Base-by-base conservation (phyloP, 2,888 invertebrate genomes). In the Rhopalosiphum nymphaeae region DNA sequence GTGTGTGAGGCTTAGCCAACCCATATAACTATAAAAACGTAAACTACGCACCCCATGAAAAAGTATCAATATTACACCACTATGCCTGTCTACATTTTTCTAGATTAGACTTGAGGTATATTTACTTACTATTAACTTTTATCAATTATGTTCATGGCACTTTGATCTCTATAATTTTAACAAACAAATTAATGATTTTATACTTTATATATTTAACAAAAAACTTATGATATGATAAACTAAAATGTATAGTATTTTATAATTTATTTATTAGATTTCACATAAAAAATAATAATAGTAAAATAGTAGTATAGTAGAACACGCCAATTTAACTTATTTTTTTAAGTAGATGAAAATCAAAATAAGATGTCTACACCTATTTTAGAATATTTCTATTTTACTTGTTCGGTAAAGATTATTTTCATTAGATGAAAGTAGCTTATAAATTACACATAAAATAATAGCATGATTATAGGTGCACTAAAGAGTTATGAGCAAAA, bases 311-410 rank as follows among this genome's bases (percentile, higher is more conserved):
- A 87, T 57, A 57, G 13, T 89, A 56, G 57, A 89, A 57, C 57
- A 89, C 89, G 7, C 42, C 42, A 42, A 87, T 53, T 3, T 44
- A 26, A 13, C 56, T 67, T 29, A 29, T 44, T 29, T 57, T n/a
- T 89, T 57, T 89, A 89, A 89, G 57, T 57, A 89, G 42, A 57
- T 42, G 44, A 89, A 57, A 57, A 89, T 57, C 26, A 13, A 89
- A 26, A 44, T 42, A 42, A 26, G 42, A 42, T 89, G 56, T 57
- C 57, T 89, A 89, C 57, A 88, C n/a, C 86, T 87, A 87, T 29
- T 87, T 87, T 49, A 49, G 46, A 46, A 49, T 87, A 49, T n/a
- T 87, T 53, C 36, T 53, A 49, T 88, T 53, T 29, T 44, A 53
- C n/a, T 88, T 21, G 21, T 88, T 53, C 36, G 36, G n/a, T n/a